These are phyloP conservation scores for Gymnarchus niloticus DNA, from an alignment of 2,113 vertebrate genomes.

Conservation along the genomic window DNA sequence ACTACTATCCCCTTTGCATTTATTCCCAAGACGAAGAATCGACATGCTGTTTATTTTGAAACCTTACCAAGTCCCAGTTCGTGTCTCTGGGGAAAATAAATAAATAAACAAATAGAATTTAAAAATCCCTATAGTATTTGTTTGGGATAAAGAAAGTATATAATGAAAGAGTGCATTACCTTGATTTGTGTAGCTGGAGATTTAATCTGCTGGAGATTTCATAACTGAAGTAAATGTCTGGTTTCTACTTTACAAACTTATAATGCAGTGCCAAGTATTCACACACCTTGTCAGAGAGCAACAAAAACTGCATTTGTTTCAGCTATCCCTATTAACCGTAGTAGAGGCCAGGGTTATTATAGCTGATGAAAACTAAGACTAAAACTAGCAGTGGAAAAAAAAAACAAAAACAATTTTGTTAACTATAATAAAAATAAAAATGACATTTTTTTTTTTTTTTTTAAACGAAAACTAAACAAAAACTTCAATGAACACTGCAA, in stretches of 20 bases:
- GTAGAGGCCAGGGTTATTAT: no score
- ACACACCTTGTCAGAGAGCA: background rate
- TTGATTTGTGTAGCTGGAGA: background rate
- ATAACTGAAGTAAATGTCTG: background rate
- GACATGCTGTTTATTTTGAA: background rate
- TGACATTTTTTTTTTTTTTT: no score
- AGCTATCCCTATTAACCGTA: no score
- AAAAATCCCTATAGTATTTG: background rate
- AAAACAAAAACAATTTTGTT: no score
- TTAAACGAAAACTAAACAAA: no score
- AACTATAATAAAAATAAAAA: no score
- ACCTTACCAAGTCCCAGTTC: background rate
- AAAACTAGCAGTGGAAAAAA: no score
- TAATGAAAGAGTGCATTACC: background rate
- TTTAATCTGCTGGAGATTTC: background rate
- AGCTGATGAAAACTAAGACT: no score
- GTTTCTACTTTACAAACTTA: background rate
- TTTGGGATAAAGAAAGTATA: background rate
- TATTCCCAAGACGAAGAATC: constrained; percentile 36
- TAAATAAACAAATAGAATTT: background rate
- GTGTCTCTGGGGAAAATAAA: background rate
- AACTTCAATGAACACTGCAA: no score
- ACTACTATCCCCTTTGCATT: constrained; percentile 39
- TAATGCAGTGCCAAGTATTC: background rate
- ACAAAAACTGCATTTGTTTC: no score